These are phyloP conservation scores for Lycophotia porphyrea DNA, from an alignment of 2,888 invertebrate species.

Conservation along the genomic window DNA sequence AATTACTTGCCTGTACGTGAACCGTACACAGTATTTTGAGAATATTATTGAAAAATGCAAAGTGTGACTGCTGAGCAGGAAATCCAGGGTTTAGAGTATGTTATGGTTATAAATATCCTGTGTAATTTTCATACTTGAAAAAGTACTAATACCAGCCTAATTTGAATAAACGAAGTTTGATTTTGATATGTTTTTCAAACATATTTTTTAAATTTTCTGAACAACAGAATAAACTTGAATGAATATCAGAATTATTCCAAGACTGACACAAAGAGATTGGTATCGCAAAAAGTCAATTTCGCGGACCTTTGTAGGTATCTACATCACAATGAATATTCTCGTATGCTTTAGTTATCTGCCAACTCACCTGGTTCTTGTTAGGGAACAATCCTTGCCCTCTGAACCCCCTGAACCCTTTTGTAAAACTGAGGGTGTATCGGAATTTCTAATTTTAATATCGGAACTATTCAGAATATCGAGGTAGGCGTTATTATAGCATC, in stretches of 20 bases:
- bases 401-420: neutral
- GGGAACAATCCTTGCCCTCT: neutral
- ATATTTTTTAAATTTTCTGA: neutral
- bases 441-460: neutral
- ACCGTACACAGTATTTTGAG: no score
- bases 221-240: neutral
- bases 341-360: neutral
- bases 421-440: neutral
- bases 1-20: no score
- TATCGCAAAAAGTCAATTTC: neutral
- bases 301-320: slow-evolving; percentile 6
- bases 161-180: neutral
- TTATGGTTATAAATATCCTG: no score
- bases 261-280: neutral
- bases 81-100: no score
- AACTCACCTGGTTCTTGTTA: neutral
- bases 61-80: no score
- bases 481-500: neutral
- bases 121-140: no score
- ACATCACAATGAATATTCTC: neutral
- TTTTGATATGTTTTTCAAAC: neutral
- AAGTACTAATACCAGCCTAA: neutral
- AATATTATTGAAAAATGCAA: no score
- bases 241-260: neutral
- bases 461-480: neutral